Base-by-base conservation (phyloP, 2,113 vertebrate species). In the Ia io region DNA sequence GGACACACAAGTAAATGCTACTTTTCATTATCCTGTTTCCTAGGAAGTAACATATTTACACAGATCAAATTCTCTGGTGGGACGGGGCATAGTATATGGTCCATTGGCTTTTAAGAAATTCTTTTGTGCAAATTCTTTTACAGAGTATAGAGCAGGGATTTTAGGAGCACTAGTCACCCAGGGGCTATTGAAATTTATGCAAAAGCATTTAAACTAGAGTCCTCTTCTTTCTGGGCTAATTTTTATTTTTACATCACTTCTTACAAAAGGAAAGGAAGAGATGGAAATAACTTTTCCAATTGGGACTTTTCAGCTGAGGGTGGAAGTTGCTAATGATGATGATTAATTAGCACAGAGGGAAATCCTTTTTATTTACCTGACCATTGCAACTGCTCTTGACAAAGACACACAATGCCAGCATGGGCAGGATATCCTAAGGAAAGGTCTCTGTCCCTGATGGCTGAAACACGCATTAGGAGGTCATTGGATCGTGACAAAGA, bases 171-270 rank as follows among this genome's bases (percentile, higher is more conserved):
- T 71, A n/a, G 49, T 56, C 59, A 67, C 47, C 12, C 51, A 35
- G 80, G 61, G 30, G 30, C 14, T 73, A 85, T 42, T 14, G 70
- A 63, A 40, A 28, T 76, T 73, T 76, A n/a, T 63, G 25, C 56
- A 80, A 37, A 93, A 80, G 69, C 16, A 2, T 70, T 32, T 76
- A 74, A 92, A 90, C 25, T 14, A 44, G 70, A 65, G 32, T 56
- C 61, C 74, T 44, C 1, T 47, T 61, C 16, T 25, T 53, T 69
- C 20, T 28, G 69, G 69, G 53, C 18, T 42, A 25, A n/a, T 47
- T 76, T 93, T 85, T 96, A 61, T 94, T 94, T 94, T 92, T 94
- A 95, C 70, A n/a, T 63, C 79, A 37, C 37, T 63, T 86, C 8
- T 16, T 79, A 40, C 28, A 90, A 42, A 74, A 92, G 51, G 74